Evolutionary conservation across 1,140 invertebrate species (phyloP).

Genomic region (Lasioglossum albipes): DNA sequence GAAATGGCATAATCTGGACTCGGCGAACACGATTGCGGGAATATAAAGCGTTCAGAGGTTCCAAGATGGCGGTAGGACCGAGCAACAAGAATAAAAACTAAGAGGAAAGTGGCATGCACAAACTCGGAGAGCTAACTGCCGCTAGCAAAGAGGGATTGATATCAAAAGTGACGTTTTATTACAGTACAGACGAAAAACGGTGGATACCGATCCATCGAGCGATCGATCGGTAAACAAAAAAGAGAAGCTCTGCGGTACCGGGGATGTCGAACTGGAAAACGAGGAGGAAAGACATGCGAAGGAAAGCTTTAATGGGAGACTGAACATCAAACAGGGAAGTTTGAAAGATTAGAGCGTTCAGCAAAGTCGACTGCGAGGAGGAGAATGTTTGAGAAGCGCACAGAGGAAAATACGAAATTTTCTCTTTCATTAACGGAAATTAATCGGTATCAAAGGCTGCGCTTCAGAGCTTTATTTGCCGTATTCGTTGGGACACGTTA

Average conservation of each 20-base stretch:
- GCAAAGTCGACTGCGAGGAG: not conserved
- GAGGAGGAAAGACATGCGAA: not conserved
- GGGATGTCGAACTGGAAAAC: slow-evolving; percentile 1
- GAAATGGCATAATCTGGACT: no score
- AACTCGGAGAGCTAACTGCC: not conserved
- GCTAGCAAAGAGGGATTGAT: not conserved
- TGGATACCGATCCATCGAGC: slow-evolving; percentile 16
- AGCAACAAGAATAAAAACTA: not conserved
- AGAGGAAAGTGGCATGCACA: not conserved
- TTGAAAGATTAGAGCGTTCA: not conserved
- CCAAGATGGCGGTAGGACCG: not conserved
- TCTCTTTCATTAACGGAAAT: not conserved
- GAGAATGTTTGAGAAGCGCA: not conserved
- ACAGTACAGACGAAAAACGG: not conserved
- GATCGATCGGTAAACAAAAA: slow-evolving; percentile 39
- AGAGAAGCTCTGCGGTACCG: not conserved
- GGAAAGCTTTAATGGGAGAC: not conserved
- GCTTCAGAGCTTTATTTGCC: no score
- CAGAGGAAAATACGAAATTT: not conserved
- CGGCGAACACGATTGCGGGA: not conserved
- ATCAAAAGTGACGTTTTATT: slow-evolving; percentile 24
- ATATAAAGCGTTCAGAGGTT: not conserved
- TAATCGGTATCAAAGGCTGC: no score
- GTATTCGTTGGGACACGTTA: no score
- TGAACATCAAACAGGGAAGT: not conserved